phyloP scores from a whole-genome alignment of 2,113 vertebrate species.

The Paramisgurnus dabryanus region DNA sequence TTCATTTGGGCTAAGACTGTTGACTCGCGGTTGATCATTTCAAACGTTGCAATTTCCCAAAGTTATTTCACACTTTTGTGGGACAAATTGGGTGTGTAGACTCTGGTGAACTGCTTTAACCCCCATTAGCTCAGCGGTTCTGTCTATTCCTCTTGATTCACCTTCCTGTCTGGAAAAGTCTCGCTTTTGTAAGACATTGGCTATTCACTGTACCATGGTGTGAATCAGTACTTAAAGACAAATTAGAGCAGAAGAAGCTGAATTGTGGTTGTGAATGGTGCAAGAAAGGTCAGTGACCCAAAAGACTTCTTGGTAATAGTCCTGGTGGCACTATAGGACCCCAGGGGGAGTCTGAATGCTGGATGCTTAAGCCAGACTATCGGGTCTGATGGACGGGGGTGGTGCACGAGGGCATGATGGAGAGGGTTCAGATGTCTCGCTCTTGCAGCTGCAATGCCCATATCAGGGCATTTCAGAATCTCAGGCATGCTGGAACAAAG shows the following conservation, averaged over 20 bases:
- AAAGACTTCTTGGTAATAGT: constrained; percentile 53
- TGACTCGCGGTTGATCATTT: constrained; percentile 1
- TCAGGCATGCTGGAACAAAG: constrained; percentile 7
- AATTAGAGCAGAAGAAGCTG: constrained; percentile 62
- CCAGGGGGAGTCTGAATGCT: neutral
- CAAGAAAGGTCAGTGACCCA: constrained; percentile 66
- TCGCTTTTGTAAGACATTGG: constrained; percentile 36
- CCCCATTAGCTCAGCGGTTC: constrained; percentile 16
- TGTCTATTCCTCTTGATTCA: constrained; percentile 22
- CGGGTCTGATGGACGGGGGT: constrained; percentile 32
- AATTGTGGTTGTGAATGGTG: constrained; percentile 56
- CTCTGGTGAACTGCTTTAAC: constrained; percentile 35
- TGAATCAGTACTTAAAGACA: constrained; percentile 68
- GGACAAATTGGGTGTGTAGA: constrained; percentile 15
- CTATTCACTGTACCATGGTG: constrained; percentile 6
- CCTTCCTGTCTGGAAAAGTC: constrained; percentile 6
- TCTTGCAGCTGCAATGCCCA: constrained; percentile 29
- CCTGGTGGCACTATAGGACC: constrained; percentile 30
- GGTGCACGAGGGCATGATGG: constrained; percentile 34
- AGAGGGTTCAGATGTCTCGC: constrained; percentile 61
- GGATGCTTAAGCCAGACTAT: constrained; percentile 12
- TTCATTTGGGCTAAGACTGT: constrained; percentile 20
- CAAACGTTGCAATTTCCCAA: neutral
- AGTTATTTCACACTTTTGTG: neutral
- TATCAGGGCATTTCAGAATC: constrained; percentile 31